Percentiles rank a stretch among this genome's conserved stretches.
Conservation (phyloP, 2,113 vertebrate species). For the Tyto alba region DNA sequence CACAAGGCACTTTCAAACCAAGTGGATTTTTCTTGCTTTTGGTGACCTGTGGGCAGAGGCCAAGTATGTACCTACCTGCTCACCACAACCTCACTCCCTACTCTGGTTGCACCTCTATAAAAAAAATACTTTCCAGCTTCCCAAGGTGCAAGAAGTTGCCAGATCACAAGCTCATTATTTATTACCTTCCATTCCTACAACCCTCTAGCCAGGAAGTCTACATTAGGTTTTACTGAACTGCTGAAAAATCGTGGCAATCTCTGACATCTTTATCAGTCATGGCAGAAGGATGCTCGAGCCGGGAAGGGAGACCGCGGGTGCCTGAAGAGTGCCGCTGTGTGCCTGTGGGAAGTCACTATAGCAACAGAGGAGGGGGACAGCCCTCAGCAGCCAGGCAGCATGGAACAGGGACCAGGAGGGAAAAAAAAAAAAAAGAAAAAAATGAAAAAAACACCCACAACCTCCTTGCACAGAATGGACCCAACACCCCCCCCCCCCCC, state of each 20-base stretch:
- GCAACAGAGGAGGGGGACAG: slow-evolving; percentile 65
- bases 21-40: background rate
- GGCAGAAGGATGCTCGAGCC: background rate
- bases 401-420: background rate
- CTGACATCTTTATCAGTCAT: background rate
- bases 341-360: slow-evolving; percentile 67
- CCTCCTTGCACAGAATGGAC: accelerated
- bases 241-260: background rate
- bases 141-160: background rate
- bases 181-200: background rate
- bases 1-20: background rate
- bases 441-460: no score
- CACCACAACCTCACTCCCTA: background rate
- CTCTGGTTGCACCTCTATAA: background rate
- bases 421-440: background rate
- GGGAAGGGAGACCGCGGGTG: background rate
- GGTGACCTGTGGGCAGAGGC: background rate
- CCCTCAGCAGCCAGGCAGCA: slow-evolving; percentile 42
- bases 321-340: background rate
- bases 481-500: accelerated
- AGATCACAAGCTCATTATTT: background rate
- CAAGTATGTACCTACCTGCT: background rate
- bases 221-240: background rate
- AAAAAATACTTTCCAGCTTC: background rate
- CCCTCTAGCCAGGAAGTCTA: background rate